A percentile compares a stretch with the other conserved stretches of the same genome.
These are phyloP conservation scores for Geotrupes spiniger DNA, from an alignment of 2,888 invertebrate genomes.

Conservation along the genomic window DNA sequence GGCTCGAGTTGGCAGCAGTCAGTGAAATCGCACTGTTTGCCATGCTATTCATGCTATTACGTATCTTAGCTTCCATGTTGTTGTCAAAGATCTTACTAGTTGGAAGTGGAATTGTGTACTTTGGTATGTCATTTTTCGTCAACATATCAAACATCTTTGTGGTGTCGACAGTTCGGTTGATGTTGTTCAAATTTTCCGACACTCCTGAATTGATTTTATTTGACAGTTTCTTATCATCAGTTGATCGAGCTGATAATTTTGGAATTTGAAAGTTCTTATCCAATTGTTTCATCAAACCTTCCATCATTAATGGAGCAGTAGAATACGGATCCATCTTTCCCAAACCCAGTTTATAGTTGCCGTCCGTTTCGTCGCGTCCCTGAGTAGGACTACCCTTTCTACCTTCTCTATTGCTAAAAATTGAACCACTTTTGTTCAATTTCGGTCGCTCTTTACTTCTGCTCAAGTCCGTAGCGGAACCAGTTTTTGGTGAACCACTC, in stretches of 20 bases:
- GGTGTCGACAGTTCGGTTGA: slow-evolving; percentile 38
- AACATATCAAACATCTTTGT: slow-evolving; percentile 45
- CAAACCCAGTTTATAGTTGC: slow-evolving; percentile 53
- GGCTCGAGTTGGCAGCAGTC: slow-evolving; percentile 4
- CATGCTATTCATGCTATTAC: slow-evolving; percentile 40
- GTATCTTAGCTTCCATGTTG: slow-evolving; percentile 42
- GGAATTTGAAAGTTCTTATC: slow-evolving; percentile 86
- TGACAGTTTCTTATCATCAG: slow-evolving; percentile 44
- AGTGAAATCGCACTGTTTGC: slow-evolving; percentile 7
- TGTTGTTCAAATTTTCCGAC: slow-evolving; percentile 34
- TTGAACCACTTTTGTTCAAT: slow-evolving; percentile 59
- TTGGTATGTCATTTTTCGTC: slow-evolving; percentile 37
- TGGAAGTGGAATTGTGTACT: slow-evolving; percentile 43
- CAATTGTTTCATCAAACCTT: slow-evolving; percentile 75
- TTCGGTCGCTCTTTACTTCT: slow-evolving; percentile 62
- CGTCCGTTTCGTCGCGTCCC: slow-evolving; percentile 61
- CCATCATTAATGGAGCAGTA: slow-evolving; percentile 62
- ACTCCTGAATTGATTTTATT: slow-evolving; percentile 37
- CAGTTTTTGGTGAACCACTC: slow-evolving; percentile 57
- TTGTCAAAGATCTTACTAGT: slow-evolving; percentile 43
- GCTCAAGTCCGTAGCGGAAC: slow-evolving; percentile 56
- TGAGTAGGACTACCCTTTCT: slow-evolving; percentile 67
- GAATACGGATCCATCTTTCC: slow-evolving; percentile 59
- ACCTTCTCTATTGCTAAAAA: slow-evolving; percentile 60
- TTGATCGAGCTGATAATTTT: slow-evolving; percentile 63